Evolutionary conservation across 2,888 invertebrate genomes (phyloP), one percentile per base, ranked within the genome.

Genomic region (Phyto melanocephala): DNA sequence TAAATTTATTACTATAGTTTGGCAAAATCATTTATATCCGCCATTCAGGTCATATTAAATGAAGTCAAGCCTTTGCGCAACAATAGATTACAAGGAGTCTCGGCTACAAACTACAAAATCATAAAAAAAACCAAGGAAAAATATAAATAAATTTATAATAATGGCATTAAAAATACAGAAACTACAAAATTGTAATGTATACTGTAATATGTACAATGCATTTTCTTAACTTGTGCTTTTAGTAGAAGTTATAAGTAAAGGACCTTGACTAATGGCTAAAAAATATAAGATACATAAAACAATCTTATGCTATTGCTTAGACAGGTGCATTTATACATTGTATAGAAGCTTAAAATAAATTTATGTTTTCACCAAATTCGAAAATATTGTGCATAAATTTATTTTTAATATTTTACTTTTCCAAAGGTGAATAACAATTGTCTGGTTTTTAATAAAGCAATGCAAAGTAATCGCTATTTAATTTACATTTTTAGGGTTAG

Each of bases 401-500:
- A 33, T 45, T 58, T 50, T 47, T 6, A 62, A 45, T 45, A 62
- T 70, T 70, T 42, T 52, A 60, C 52, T 60, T 35, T 58, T 60
- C 15, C 11, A 13, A 24, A 52, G n/a, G n/a, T n/a, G 37, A 35
- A 37, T 5, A 35, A 77, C 68, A 76, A 77, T 40, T 45, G 20
- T 20, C 47, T 56, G 45, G 20, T 42, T 33, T n/a, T 47, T 58
- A 67, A 76, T 2, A 60, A 68, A 68, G 22, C 28, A 20, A 20
- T 13, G 45, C 22, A 60, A 76, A 63, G 24, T 28, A 20, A 78
- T 78, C 71, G 56, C 70, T 78, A 78, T 71, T 63, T 15, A 78
- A 78, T 63, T 56, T 40, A 63, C 24, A 71, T 78, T 77, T 50
- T 60, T 15, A 47, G 40, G 37, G 22, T 45, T 11, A 37, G 13